phyloP scores from a whole-genome alignment of 2,888 invertebrate genomes.

The Torymus auratus region DNA sequence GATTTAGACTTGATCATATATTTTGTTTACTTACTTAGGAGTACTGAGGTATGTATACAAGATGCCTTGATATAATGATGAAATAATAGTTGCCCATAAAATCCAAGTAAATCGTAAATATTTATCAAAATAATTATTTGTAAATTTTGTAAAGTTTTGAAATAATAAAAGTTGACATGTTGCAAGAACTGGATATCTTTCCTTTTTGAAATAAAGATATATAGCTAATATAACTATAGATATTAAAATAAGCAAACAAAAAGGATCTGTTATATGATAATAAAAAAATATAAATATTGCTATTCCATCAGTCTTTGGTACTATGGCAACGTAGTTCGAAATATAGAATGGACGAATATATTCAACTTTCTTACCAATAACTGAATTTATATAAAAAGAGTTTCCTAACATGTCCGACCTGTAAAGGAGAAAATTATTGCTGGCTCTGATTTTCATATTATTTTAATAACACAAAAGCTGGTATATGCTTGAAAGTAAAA shows the following conservation, averaged over 20 bases:
- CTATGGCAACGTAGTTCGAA: conserved; percentile 8
- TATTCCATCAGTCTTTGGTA: conserved; percentile 12
- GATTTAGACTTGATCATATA: not conserved
- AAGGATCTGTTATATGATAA: conserved; percentile 1
- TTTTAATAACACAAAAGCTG: no score
- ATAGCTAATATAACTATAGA: not conserved
- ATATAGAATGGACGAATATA: conserved; percentile 3
- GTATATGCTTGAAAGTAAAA: no score
- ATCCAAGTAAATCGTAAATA: conserved; percentile 11
- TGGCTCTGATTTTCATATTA: no score
- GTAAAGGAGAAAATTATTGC: not conserved
- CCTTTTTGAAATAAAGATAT: conserved; percentile 16
- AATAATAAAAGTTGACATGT: conserved; percentile 14
- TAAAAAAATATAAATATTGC: not conserved
- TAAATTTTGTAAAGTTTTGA: conserved; percentile 17
- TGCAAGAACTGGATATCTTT: conserved; percentile 10
- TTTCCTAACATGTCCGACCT: conserved; percentile 32
- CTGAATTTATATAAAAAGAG: conserved; percentile 14
- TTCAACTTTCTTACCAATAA: conserved; percentile 15
- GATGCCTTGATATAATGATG: conserved; percentile 18
- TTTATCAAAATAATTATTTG: conserved; percentile 7
- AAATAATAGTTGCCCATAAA: conserved; percentile 18
- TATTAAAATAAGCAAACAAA: conserved; percentile 3
- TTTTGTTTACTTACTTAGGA: not conserved
- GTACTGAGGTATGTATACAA: conserved; percentile 7